Evolutionary conservation across 1,140 invertebrate genomes (phyloP).

Genomic region (Drosophila ohnishii): DNA sequence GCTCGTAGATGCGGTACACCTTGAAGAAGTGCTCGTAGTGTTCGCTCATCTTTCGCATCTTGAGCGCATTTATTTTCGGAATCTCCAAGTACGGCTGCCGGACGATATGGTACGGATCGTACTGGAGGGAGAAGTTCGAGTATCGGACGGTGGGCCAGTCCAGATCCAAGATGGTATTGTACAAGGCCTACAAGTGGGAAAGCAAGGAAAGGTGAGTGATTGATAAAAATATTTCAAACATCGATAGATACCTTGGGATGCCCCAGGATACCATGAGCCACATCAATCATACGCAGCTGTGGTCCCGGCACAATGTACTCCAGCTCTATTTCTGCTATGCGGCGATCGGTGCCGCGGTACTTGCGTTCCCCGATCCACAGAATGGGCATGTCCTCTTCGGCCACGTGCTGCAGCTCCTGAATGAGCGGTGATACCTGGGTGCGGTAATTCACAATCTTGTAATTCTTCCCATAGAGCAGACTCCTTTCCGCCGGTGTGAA

Average conservation of each 20-base stretch:
- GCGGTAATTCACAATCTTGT: slow-evolving; percentile 69
- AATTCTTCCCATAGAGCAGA: slow-evolving; percentile 66
- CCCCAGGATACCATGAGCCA: slow-evolving; percentile 70
- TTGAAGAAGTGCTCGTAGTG: slow-evolving; percentile 60
- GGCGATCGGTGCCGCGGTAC: slow-evolving; percentile 69
- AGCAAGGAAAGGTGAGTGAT: background rate
- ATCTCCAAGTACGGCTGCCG: slow-evolving; percentile 62
- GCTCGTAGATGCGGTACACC: slow-evolving; percentile 55
- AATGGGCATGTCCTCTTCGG: slow-evolving; percentile 64
- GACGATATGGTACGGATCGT: slow-evolving; percentile 72
- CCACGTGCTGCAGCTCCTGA: slow-evolving; percentile 61
- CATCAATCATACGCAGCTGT: slow-evolving; percentile 71
- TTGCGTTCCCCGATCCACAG: slow-evolving; percentile 79
- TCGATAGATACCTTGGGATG: slow-evolving; percentile 59
- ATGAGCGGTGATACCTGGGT: slow-evolving; percentile 70
- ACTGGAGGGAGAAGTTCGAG: slow-evolving; percentile 51
- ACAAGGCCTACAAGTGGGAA: slow-evolving; percentile 20
- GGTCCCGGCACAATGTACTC: slow-evolving; percentile 73
- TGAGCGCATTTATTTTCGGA: slow-evolving; percentile 51
- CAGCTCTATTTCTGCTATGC: slow-evolving; percentile 67
- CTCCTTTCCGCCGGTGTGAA: slow-evolving; percentile 58
- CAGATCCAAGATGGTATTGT: slow-evolving; percentile 65
- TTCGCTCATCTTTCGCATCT: slow-evolving; percentile 37
- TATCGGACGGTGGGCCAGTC: slow-evolving; percentile 64
- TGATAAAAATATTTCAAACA: background rate